These are phyloP conservation scores for Odontamblyopus rebecca DNA, from an alignment of 2,797 vertebrate species.

Conservation along the genomic window DNA sequence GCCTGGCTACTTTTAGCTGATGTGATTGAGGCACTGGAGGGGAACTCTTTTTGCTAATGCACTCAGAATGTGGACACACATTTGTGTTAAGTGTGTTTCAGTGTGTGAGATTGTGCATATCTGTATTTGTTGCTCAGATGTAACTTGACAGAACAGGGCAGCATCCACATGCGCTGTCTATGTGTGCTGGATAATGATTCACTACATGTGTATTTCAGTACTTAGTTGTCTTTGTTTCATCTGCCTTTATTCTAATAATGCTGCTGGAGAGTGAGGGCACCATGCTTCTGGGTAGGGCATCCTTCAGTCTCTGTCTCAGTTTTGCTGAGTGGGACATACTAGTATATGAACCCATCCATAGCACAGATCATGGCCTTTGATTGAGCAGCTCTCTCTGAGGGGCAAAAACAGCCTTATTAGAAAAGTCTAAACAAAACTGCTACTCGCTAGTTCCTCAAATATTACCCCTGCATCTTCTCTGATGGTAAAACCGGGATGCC, in stretches of 20 bases:
- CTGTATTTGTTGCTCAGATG: slow-evolving; percentile 41
- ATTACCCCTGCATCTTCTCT: slow-evolving; percentile 54
- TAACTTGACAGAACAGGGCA: slow-evolving; percentile 31
- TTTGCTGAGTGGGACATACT: slow-evolving; percentile 54
- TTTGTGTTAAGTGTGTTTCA: slow-evolving; percentile 36
- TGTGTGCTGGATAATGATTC: slow-evolving; percentile 65
- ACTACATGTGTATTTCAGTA: slow-evolving; percentile 68
- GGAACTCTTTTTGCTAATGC: slow-evolving; percentile 67
- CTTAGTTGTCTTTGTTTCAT: slow-evolving; percentile 64
- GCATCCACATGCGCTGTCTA: slow-evolving; percentile 48
- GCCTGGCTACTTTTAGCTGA: slow-evolving; percentile 79
- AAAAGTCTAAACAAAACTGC: slow-evolving; percentile 74
- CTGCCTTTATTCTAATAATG: slow-evolving; percentile 71
- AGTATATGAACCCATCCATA: slow-evolving; percentile 66
- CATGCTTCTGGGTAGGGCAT: slow-evolving; percentile 66
- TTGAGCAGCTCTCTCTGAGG: slow-evolving; percentile 66
- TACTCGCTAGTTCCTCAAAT: slow-evolving; percentile 71
- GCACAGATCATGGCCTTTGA: slow-evolving; percentile 76
- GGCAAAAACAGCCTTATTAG: slow-evolving; percentile 75
- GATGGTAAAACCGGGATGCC: slow-evolving; percentile 72
- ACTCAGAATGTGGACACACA: slow-evolving; percentile 52
- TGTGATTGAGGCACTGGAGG: slow-evolving; percentile 67
- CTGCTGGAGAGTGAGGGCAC: slow-evolving; percentile 66
- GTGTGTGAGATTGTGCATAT: slow-evolving; percentile 6
- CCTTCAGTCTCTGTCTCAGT: slow-evolving; percentile 69